These are phyloP conservation scores for Podilymbus podiceps DNA, from an alignment of 2,113 vertebrate species.

Conservation along the genomic window DNA sequence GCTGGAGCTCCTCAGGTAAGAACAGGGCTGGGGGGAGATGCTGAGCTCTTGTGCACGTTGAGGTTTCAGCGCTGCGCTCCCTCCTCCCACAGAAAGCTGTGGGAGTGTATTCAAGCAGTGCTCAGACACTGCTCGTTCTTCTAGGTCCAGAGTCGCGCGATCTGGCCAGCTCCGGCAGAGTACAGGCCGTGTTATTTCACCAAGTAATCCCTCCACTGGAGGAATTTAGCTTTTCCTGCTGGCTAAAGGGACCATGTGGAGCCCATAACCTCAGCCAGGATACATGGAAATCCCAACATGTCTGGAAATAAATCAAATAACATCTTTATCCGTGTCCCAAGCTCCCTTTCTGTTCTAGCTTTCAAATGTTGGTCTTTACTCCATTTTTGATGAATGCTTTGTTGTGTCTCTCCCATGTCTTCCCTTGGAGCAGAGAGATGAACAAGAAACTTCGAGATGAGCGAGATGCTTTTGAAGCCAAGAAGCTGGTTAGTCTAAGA, in stretches of 20 bases:
- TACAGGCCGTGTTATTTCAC: not conserved
- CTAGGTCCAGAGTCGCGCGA: not conserved
- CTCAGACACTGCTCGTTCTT: not conserved
- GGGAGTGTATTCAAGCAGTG: not conserved
- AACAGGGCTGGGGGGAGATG: not conserved
- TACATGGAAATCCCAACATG: not conserved
- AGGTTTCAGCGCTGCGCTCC: not conserved
- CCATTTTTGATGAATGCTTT: not conserved
- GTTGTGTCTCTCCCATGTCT: not conserved
- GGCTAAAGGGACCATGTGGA: not conserved
- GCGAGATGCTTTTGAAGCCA: slow-evolving; percentile 85
- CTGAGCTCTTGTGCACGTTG: not conserved
- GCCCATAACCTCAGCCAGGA: not conserved
- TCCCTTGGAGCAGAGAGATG: slow-evolving; percentile 84
- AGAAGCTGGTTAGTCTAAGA: slow-evolving; percentile 85
- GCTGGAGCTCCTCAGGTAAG: slow-evolving; percentile 89
- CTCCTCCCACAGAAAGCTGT: not conserved
- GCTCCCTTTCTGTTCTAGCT: not conserved
- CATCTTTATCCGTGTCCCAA: not conserved
- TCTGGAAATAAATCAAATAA: not conserved
- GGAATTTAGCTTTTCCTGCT: not conserved
- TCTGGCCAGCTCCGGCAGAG: not conserved
- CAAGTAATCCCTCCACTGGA: not conserved
- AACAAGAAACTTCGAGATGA: slow-evolving; percentile 91
- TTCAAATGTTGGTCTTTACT: not conserved